Evolutionary conservation across 1,140 invertebrate species (phyloP).

Genomic region (Proales similis): DNA sequence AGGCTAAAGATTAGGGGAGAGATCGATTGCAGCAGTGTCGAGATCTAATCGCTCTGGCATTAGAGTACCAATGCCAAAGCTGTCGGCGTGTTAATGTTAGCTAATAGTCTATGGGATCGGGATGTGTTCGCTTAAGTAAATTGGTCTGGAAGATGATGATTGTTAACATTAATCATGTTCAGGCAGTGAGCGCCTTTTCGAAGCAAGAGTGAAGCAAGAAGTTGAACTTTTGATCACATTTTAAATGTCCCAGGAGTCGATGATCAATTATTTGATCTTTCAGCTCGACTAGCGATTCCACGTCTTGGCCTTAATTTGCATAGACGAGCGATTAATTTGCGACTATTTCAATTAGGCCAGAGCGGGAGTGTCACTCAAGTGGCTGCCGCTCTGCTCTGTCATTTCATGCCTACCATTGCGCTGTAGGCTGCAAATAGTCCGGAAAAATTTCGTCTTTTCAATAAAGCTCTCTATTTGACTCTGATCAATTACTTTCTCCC

Average conservation of each 20-base stretch:
- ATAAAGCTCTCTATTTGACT: conserved; percentile 2
- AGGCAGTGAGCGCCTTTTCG: too few relatives aligned
- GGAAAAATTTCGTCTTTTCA: conserved; percentile 32
- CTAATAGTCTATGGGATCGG: too few relatives aligned
- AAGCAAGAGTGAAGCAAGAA: conserved; percentile 34
- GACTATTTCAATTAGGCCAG: not conserved
- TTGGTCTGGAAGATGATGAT: too few relatives aligned
- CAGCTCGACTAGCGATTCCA: not conserved
- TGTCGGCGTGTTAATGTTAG: too few relatives aligned
- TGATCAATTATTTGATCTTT: conserved; percentile 1
- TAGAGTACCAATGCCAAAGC: too few relatives aligned
- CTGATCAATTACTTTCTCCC: too few relatives aligned
- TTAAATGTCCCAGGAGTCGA: conserved; percentile 17
- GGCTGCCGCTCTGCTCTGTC: not conserved
- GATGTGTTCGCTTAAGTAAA: too few relatives aligned
- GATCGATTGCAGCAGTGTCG: too few relatives aligned
- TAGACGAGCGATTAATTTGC: not conserved
- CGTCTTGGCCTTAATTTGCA: conserved; percentile 6
- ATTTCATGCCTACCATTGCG: not conserved
- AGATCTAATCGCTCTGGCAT: too few relatives aligned
- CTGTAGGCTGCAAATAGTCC: conserved; percentile 4
- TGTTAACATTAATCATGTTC: too few relatives aligned
- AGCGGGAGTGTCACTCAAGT: too few relatives aligned
- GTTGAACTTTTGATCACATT: conserved; percentile 1
- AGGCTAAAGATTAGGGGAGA: too few relatives aligned